Conservation (phyloP, 2,113 vertebrate genomes). For the Synodontis membranacea region DNA sequence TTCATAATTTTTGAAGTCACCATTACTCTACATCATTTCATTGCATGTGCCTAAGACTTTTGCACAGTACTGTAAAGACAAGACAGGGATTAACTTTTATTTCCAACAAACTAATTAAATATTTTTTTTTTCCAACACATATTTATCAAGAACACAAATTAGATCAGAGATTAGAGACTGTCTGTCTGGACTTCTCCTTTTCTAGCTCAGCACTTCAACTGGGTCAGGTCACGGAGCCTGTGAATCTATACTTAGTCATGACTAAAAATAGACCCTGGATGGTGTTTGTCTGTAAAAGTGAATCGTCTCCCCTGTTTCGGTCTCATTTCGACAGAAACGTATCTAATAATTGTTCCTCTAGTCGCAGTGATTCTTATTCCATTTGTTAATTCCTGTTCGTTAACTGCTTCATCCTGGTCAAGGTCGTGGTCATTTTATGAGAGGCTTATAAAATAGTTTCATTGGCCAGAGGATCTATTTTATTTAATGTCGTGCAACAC, state of each 20-base stretch:
- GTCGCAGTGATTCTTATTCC: not conserved
- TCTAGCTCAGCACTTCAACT: not conserved
- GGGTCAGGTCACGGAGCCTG: not conserved
- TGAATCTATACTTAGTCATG: conserved; percentile 11
- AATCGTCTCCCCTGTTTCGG: not conserved
- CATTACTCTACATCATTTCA: no score
- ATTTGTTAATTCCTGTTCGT: not conserved
- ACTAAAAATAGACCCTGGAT: not conserved
- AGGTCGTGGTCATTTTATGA: not conserved
- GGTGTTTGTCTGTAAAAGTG: not conserved
- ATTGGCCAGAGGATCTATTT: not conserved
- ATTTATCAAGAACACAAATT: not conserved
- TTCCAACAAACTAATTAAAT: not conserved
- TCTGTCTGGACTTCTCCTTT: not conserved
- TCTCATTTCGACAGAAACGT: not conserved
- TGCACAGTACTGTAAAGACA: not conserved
- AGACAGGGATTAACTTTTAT: not conserved
- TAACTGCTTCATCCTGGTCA: not conserved
- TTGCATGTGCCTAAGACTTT: no score
- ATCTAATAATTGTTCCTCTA: not conserved
- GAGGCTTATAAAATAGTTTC: no score
- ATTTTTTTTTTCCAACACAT: not conserved
- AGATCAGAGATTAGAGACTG: not conserved
- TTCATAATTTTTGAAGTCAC: no score
- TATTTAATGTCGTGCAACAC: not conserved